These are phyloP conservation scores for Chirona hameri DNA, from an alignment of 2,888 invertebrate genomes.

Conservation along the genomic window DNA sequence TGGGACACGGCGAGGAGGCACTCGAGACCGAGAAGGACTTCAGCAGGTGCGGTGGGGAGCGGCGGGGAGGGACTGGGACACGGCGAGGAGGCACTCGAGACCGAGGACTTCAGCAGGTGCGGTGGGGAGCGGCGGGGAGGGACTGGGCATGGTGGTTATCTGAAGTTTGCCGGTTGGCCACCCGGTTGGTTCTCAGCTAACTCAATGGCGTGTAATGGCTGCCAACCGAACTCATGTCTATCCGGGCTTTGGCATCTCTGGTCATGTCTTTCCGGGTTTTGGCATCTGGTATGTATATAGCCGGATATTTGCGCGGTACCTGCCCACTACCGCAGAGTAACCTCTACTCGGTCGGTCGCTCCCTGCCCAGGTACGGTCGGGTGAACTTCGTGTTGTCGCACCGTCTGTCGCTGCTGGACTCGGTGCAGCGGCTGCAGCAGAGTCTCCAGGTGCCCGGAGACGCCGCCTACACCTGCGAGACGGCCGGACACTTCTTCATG, in stretches of 20 bases:
- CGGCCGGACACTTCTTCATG: conserved; percentile 95
- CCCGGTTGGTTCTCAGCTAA: too few relatives aligned
- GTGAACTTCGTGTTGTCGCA: conserved; percentile 97
- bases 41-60: conserved; percentile 59
- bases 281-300: too few relatives aligned
- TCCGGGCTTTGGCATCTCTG: too few relatives aligned
- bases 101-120: conserved; percentile 92
- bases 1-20: conserved; percentile 98
- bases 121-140: conserved; percentile 22
- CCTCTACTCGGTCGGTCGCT: too few relatives aligned
- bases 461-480: conserved; percentile 95
- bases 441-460: conserved; percentile 81
- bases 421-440: conserved; percentile 82
- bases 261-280: too few relatives aligned
- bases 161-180: too few relatives aligned
- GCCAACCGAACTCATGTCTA: too few relatives aligned
- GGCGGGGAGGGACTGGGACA: conserved; percentile 75
- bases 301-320: too few relatives aligned
- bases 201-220: too few relatives aligned
- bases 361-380: conserved; percentile 72
- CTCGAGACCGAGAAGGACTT: conserved; percentile 99
- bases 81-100: conserved; percentile 96
- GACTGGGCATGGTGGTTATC: too few relatives aligned
- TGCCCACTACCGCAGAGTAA: too few relatives aligned
- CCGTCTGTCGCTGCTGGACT: conserved; percentile 78